Conservation (phyloP, 2,888 invertebrate genomes). For the Gastracanthus pulcherrimus region DNA sequence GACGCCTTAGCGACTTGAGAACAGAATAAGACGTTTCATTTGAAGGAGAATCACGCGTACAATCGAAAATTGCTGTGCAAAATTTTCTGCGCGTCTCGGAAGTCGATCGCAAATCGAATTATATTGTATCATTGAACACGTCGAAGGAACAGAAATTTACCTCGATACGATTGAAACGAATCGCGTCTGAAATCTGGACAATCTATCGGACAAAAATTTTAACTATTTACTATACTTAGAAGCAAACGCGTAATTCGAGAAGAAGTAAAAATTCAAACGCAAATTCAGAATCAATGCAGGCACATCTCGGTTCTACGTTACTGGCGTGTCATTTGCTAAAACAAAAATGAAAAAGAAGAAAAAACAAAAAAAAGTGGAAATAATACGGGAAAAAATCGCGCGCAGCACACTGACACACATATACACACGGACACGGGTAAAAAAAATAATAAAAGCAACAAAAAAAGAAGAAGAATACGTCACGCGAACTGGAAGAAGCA, state of each 20-base stretch:
- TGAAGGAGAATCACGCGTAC: not conserved
- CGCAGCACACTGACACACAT: constrained; percentile 41
- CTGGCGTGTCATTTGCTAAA: constrained; percentile 25
- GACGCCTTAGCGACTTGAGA: constrained; percentile 67
- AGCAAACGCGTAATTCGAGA: not conserved
- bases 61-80: constrained; percentile 1
- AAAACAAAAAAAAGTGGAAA: constrained; percentile 4
- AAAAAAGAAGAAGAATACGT: constrained; percentile 37
- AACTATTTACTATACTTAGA: not conserved
- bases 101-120: constrained; percentile 17
- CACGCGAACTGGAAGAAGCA: constrained; percentile 61
- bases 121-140: no score
- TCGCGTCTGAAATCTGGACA: not conserved
- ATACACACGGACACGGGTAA: not conserved
- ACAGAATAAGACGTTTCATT: constrained; percentile 18
- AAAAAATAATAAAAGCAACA: not conserved
- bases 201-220: not conserved
- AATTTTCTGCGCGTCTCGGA: constrained; percentile 17
- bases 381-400: constrained; percentile 24
- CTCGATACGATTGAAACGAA: no score
- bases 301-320: not conserved
- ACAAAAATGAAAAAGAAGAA: not conserved
- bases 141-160: no score
- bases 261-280: not conserved
- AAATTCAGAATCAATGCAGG: not conserved